Evolutionary conservation across 2,113 vertebrate species (phyloP).

Genomic region (Speoplatyrhinus poulsoni): DNA sequence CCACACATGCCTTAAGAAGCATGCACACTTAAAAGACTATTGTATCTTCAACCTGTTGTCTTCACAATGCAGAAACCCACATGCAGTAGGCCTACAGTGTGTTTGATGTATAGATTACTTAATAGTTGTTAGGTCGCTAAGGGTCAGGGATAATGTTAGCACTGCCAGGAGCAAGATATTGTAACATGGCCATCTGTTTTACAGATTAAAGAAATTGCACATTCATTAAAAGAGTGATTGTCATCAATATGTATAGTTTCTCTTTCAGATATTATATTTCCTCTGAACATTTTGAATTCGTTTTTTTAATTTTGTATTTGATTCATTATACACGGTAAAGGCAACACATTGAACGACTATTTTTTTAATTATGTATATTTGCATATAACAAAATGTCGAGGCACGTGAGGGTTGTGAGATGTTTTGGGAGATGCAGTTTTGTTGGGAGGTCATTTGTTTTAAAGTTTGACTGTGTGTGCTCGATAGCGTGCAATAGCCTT

Average conservation of each 20-base stretch:
- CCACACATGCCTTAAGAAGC: not conserved
- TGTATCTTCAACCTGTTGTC: slow-evolving; percentile 25
- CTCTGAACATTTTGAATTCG: too few species aligned
- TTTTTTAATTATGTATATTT: too few species aligned
- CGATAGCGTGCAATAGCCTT: not conserved
- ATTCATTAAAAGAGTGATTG: not conserved
- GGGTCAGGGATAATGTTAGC: not conserved
- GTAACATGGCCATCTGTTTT: not conserved
- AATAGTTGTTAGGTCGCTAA: not conserved
- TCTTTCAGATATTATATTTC: not conserved
- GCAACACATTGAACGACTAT: too few species aligned
- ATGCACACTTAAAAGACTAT: slow-evolving; percentile 18
- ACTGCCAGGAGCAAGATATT: not conserved
- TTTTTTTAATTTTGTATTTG: not conserved
- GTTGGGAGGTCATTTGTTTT: too few species aligned
- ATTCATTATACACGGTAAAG: too few species aligned
- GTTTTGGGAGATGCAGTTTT: too few species aligned
- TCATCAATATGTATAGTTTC: not conserved
- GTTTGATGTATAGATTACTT: slow-evolving; percentile 2
- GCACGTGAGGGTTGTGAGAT: too few species aligned
- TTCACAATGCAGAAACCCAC: slow-evolving; percentile 8
- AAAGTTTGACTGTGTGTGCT: too few species aligned
- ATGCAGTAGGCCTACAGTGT: not conserved
- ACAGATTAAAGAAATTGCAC: not conserved
- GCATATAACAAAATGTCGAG: too few species aligned